Evolutionary conservation across 2,888 invertebrate genomes (phyloP).

Genomic region (Leucophenga montana): DNA sequence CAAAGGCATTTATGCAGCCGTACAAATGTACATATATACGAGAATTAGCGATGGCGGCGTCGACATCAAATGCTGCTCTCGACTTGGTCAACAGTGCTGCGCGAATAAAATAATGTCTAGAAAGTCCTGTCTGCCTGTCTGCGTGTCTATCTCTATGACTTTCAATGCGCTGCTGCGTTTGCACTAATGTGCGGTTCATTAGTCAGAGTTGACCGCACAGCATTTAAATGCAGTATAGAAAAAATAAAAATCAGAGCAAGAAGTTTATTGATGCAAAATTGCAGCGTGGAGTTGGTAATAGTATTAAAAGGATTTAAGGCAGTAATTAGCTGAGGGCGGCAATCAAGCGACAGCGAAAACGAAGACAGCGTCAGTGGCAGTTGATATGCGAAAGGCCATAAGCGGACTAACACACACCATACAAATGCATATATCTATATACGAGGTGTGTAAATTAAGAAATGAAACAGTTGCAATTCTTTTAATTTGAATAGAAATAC

Average conservation of each 20-base stretch:
- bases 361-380: constrained; percentile 31
- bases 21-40: too few species aligned
- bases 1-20: constrained; percentile 7
- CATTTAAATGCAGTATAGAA: constrained; percentile 8
- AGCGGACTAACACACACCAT: neutral
- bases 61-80: too few species aligned
- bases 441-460: too few species aligned
- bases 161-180: constrained; percentile 31
- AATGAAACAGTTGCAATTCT: too few species aligned
- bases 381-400: constrained; percentile 19
- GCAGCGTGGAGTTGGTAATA: constrained; percentile 45
- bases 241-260: neutral
- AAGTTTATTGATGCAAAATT: neutral
- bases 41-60: too few species aligned
- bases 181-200: constrained; percentile 68
- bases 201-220: constrained; percentile 56
- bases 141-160: neutral
- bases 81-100: too few species aligned
- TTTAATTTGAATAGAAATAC: too few species aligned
- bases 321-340: constrained; percentile 57
- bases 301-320: constrained; percentile 63
- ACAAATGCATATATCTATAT: neutral
- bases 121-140: too few species aligned
- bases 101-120: too few species aligned
- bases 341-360: too few species aligned